A percentile compares a stretch with the other conserved stretches of the same genome.
Conservation (phyloP, 2,797 vertebrate genomes). For the Esox lucius region DNA sequence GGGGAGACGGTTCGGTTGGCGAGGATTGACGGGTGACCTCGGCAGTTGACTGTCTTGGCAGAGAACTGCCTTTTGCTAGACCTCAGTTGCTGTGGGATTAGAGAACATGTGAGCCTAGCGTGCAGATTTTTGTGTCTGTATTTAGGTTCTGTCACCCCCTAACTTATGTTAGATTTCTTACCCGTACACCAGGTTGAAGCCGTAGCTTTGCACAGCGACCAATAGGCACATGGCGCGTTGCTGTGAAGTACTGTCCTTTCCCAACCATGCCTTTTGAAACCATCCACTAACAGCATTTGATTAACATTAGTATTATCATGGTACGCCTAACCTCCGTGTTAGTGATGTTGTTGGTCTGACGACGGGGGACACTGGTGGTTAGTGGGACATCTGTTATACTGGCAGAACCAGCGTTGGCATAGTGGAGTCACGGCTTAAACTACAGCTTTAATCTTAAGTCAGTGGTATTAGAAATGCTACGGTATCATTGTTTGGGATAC, state of each 20-base stretch:
- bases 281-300: neutral
- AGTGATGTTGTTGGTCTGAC: neutral
- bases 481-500: neutral
- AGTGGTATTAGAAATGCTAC: neutral
- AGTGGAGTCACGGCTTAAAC: neutral
- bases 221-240: neutral
- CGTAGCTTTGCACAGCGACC: neutral
- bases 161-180: no score
- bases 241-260: neutral
- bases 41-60: neutral
- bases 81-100: neutral
- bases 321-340: neutral
- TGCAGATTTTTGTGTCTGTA: neutral
- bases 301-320: neutral
- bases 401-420: neutral
- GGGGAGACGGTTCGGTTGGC: neutral
- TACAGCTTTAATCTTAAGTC: neutral
- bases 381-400: constrained; percentile 5
- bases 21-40: neutral
- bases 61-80: neutral
- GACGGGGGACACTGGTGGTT: neutral
- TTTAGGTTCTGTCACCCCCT: no score
- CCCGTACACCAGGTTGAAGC: no score
- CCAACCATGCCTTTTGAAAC: neutral
- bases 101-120: neutral